Percentiles rank a stretch among this genome's conserved stretches.
phyloP scores from a whole-genome alignment of 2,888 invertebrate genomes.

The Drosophila maculinotata region DNA sequence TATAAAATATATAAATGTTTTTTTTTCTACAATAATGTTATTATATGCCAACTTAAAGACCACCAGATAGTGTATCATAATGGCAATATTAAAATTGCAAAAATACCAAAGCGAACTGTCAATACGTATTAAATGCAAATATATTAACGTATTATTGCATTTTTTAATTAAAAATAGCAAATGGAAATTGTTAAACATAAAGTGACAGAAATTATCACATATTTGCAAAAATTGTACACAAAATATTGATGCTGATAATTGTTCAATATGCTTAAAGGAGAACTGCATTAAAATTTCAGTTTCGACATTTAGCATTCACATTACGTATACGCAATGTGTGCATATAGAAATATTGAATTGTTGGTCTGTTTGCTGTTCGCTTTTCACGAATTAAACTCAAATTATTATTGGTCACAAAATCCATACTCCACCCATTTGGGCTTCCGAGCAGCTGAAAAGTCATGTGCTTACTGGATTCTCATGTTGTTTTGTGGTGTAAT shows the following conservation, averaged over 20 bases:
- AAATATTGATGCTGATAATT: constrained; percentile 6
- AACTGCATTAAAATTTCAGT: constrained; percentile 5
- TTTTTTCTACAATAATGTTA: no score
- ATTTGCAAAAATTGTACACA: constrained; percentile 4
- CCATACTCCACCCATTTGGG: neutral
- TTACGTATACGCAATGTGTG: constrained; percentile 15
- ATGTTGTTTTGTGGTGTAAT: constrained; percentile 2
- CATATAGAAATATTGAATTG: neutral
- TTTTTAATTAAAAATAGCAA: constrained; percentile 16
- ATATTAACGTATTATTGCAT: constrained; percentile 1
- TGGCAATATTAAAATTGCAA: neutral
- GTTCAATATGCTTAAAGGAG: constrained; percentile 14
- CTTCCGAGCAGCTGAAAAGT: neutral
- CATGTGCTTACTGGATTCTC: neutral
- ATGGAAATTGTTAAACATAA: constrained; percentile 12
- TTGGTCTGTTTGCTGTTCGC: no score
- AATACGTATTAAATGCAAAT: constrained; percentile 11
- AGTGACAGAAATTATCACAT: constrained; percentile 7
- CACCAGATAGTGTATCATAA: neutral
- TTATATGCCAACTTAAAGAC: no score
- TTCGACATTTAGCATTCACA: neutral
- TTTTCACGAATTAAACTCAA: no score
- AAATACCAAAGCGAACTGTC: neutral
- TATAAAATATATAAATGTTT: no score
- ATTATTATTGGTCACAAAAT: no score